phyloP scores from a whole-genome alignment of 2,888 invertebrate genomes.

The Drosophila siamana region DNA sequence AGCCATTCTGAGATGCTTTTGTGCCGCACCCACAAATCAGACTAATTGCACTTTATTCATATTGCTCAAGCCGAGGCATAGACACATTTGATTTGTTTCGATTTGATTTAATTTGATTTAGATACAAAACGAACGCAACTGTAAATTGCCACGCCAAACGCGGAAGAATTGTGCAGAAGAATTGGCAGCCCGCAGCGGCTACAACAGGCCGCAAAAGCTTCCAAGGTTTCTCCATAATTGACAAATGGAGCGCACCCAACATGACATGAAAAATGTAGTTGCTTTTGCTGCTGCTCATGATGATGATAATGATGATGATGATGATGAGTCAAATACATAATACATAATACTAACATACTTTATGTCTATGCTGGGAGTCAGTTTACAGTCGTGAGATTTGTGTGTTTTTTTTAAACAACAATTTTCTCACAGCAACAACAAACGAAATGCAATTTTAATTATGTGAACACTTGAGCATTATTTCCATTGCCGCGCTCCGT shows the following conservation, averaged over 20 bases:
- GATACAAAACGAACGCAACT: slow-evolving; percentile 18
- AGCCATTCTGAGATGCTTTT: slow-evolving; percentile 18
- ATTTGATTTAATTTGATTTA: slow-evolving; percentile 12
- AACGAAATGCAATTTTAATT: slow-evolving; percentile 71
- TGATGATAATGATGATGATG: too few species aligned
- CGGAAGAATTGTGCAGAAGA: slow-evolving; percentile 41
- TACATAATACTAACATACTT: not conserved
- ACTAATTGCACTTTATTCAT: slow-evolving; percentile 43
- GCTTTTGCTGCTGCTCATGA: too few species aligned
- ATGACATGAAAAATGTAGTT: slow-evolving; percentile 7
- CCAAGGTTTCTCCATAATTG: slow-evolving; percentile 30
- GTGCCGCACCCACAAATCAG: slow-evolving; percentile 41
- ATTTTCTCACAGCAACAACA: slow-evolving; percentile 50
- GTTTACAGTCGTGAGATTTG: slow-evolving; percentile 23
- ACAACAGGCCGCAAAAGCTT: not conserved
- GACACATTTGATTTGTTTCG: not conserved
- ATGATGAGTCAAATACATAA: slow-evolving; percentile 23
- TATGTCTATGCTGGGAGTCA: not conserved
- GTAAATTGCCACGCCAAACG: slow-evolving; percentile 32
- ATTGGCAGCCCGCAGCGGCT: slow-evolving; percentile 32
- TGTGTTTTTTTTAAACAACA: too few species aligned
- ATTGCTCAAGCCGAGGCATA: slow-evolving; percentile 9
- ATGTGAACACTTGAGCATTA: slow-evolving; percentile 43
- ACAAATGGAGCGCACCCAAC: slow-evolving; percentile 33
- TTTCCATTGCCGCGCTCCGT: slow-evolving; percentile 24